phyloP scores from a whole-genome alignment of 37 sponge, comb jelly and placozoan genomes.

The Cliona cf. orientalis region DNA sequence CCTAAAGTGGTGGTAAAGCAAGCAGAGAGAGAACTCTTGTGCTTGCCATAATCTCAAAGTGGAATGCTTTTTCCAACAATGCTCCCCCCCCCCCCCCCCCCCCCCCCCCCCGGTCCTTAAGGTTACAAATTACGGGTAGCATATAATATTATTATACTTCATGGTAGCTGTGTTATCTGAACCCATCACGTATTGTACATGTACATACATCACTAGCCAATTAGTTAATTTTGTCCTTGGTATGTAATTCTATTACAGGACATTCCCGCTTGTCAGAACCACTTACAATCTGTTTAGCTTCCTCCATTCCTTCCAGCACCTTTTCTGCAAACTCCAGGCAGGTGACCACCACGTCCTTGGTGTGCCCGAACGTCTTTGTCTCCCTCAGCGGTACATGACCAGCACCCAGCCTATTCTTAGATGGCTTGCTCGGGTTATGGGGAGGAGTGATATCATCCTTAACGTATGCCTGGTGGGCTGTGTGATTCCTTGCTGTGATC shows the following conservation, averaged over 20 bases:
- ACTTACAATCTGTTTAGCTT: too few relatives aligned
- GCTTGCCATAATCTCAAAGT: too few relatives aligned
- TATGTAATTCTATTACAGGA: too few relatives aligned
- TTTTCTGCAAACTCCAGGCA: background rate
- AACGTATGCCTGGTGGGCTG: background rate
- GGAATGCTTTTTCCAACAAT: too few relatives aligned
- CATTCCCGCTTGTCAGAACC: too few relatives aligned
- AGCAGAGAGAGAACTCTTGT: too few relatives aligned
- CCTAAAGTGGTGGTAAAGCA: too few relatives aligned
- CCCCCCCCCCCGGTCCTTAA: background rate
- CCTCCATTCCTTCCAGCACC: background rate
- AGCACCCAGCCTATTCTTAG: background rate
- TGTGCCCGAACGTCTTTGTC: background rate
- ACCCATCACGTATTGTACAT: too few relatives aligned
- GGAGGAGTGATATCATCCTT: background rate
- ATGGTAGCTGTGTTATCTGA: too few relatives aligned
- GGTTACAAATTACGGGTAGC: background rate
- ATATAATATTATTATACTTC: too few relatives aligned
- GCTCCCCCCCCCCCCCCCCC: constrained; percentile 20
- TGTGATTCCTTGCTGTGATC: background rate
- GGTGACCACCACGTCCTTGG: background rate
- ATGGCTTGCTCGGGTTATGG: background rate
- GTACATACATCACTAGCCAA: too few relatives aligned
- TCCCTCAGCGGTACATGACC: background rate
- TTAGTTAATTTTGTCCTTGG: too few relatives aligned